Percentiles rank a stretch among this genome's conserved stretches.
phyloP scores from a whole-genome alignment of 1,140 invertebrate genomes.

The Drosophila bifasciata region DNA sequence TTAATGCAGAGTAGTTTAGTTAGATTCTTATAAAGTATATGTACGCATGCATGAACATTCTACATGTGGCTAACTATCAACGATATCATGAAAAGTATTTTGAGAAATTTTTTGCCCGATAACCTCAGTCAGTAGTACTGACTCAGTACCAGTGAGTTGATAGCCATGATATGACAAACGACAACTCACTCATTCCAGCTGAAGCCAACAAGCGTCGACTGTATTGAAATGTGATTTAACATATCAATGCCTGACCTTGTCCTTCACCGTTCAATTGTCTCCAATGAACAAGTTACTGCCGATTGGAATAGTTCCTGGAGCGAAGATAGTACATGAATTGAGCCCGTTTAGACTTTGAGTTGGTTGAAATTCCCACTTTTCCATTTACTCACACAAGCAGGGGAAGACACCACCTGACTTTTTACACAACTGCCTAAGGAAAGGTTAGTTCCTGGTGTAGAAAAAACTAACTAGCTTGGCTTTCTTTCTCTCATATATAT shows the following conservation, averaged over 20 bases:
- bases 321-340: conserved; percentile 3
- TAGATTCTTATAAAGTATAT: conserved; percentile 1
- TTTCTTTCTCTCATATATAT: too few species aligned
- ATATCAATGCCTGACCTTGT: conserved; percentile 46
- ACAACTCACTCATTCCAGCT: conserved; percentile 33
- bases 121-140: conserved; percentile 37
- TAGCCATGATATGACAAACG: conserved; percentile 34
- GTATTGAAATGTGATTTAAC: conserved; percentile 37
- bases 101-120: conserved; percentile 30
- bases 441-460: too few species aligned
- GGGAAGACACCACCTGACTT: conserved; percentile 48
- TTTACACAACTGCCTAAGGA: too few species aligned
- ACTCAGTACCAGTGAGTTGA: conserved; percentile 23
- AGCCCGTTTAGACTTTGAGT: conserved; percentile 33
- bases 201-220: conserved; percentile 22
- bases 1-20: too few species aligned
- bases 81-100: conserved; percentile 27
- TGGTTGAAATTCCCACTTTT: conserved; percentile 23
- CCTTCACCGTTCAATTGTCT: conserved; percentile 25
- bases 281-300: conserved; percentile 7
- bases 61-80: background rate
- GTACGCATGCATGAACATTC: background rate
- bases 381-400: background rate
- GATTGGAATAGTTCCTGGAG: conserved; percentile 15
- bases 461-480: too few species aligned